phyloP scores from a whole-genome alignment of 2,888 invertebrate genomes.

The Sclerodermus sp. region DNA sequence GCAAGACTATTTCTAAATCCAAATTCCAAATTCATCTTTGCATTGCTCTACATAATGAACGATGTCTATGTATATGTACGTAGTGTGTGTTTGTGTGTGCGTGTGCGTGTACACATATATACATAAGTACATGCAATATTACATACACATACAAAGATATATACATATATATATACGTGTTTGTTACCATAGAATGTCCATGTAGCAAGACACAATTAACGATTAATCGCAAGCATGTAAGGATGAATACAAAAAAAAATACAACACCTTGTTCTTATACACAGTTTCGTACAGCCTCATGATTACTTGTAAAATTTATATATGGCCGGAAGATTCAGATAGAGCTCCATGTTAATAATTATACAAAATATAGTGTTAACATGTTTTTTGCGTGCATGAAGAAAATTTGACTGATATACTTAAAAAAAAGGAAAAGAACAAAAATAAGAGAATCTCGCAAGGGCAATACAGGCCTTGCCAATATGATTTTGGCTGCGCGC shows the following conservation, averaged over 20 bases:
- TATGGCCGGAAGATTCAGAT: neutral
- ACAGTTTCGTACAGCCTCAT: slow-evolving; percentile 17
- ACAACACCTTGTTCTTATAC: slow-evolving; percentile 15
- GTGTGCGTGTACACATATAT: slow-evolving; percentile 3
- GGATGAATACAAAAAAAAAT: slow-evolving; percentile 9
- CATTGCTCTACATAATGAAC: too few relatives aligned
- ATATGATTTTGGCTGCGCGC: neutral
- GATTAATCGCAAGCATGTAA: slow-evolving; percentile 10
- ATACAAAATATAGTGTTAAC: neutral
- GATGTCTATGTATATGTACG: too few relatives aligned
- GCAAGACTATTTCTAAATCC: too few relatives aligned
- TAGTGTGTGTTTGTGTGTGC: too few relatives aligned
- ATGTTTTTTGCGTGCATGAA: neutral
- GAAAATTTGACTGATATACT: slow-evolving; percentile 21
- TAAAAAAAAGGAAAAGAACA: slow-evolving; percentile 11
- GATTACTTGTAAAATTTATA: slow-evolving; percentile 14
- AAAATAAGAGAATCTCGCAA: slow-evolving; percentile 9
- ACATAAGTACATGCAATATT: neutral
- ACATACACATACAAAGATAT: slow-evolving; percentile 8
- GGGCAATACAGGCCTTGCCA: neutral
- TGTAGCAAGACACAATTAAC: slow-evolving; percentile 12
- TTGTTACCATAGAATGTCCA: slow-evolving; percentile 25
- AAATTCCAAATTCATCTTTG: too few relatives aligned
- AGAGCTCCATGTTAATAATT: neutral
- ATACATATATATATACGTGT: slow-evolving; percentile 14